Evolutionary conservation across 1,140 invertebrate genomes (phyloP), one percentile per base, ranked within the genome.

Genomic region (silkworm (Bombyx mori)): DNA sequence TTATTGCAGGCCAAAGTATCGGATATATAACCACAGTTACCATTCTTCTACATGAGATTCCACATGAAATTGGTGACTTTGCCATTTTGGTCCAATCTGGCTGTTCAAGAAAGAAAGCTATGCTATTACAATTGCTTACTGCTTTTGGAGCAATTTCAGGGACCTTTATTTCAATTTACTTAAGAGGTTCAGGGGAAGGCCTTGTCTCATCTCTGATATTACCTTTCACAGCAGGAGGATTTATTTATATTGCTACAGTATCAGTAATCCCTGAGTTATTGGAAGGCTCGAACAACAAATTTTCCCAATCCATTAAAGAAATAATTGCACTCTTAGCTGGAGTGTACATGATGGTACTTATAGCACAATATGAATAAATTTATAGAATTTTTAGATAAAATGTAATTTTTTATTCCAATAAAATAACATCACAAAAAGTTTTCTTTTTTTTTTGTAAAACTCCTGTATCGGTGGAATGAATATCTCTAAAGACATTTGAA

Each of bases 41-140:
- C 1, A 98, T 99, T 76, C 89, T 99, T 42, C 88, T 99, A 44
- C 98, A 99, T 86, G 98, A 99, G 91, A 93, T 99, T 62, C 98
- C 98, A 53, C 98, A 99, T 89, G 98, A 99, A 90, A 98, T 99
- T 79, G 98, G 98, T 54, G 98, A 99, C 88, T 99, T 98, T 91
- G 97, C 98, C 44, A 98, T 99, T 85, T 90, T 99, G 22, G 92
- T 99, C 55, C 96, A 98, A 85, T 97, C 96, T 65, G 97, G 97
- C 42, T 97, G 95, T 73, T 94, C 92, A 47, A 93, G 95, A 69
- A 93, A 87, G 86, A 97, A 97, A 89, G 97, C 97, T 2, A 99
- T 99, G 91, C 86, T 93, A 66, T 89, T 99, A 35, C 98, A 99
- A 79, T 88, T 99, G 49, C 87, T 93, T 1, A 99, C 99, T 55